A percentile compares a stretch with the other conserved stretches of the same genome.
phyloP scores from a whole-genome alignment of 1,140 invertebrate genomes.

The Theocolax elegans region DNA sequence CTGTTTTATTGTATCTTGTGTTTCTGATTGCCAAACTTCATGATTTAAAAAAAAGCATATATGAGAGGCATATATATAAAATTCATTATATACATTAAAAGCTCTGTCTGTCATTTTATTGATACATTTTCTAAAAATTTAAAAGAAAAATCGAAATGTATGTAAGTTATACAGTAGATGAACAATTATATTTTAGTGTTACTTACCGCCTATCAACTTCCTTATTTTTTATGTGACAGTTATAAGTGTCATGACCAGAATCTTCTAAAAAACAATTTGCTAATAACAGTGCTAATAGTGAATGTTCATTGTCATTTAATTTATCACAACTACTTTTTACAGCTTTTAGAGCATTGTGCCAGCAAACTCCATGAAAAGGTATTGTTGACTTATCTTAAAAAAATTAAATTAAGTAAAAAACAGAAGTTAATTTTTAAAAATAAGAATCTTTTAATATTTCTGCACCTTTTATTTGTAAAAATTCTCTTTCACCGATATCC shows the following conservation, averaged over 20 bases:
- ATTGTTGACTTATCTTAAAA: constrained; percentile 56
- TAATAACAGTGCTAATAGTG: constrained; percentile 72
- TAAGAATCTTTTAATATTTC: not conserved
- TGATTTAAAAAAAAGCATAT: constrained; percentile 77
- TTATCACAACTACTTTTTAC: constrained; percentile 70
- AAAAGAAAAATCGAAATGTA: constrained; percentile 13
- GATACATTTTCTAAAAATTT: constrained; percentile 67
- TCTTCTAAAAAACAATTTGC: constrained; percentile 76
- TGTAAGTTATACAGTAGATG: not conserved
- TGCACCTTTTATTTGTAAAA: constrained; percentile 51
- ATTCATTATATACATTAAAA: constrained; percentile 73
- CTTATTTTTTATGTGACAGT: constrained; percentile 65
- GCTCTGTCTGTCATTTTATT: constrained; percentile 70
- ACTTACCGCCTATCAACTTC: constrained; percentile 56
- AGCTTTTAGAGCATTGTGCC: constrained; percentile 70
- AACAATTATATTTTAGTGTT: not conserved
- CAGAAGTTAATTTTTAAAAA: too few relatives aligned
- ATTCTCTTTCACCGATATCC: constrained; percentile 56
- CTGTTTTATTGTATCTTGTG: constrained; percentile 69
- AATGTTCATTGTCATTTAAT: constrained; percentile 73
- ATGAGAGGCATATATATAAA: constrained; percentile 77
- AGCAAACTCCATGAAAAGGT: constrained; percentile 73
- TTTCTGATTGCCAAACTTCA: constrained; percentile 75
- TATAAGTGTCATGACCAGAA: constrained; percentile 68
- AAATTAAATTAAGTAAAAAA: constrained; percentile 29